Percentiles rank a stretch among this genome's conserved stretches.
phyloP scores from a whole-genome alignment of 2,113 vertebrate species.

The Leptodactylus fuscus region DNA sequence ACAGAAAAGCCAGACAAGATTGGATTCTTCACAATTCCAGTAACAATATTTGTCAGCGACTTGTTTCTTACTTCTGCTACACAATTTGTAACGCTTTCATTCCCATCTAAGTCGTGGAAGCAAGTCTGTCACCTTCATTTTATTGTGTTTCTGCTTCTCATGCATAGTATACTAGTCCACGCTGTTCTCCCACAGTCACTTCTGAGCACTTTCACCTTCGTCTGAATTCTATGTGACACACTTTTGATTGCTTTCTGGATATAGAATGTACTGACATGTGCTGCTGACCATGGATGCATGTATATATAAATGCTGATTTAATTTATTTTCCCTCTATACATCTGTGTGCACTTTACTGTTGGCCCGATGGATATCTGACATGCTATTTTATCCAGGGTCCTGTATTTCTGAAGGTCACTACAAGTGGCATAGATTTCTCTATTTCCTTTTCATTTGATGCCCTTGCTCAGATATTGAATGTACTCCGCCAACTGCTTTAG shows the following conservation, averaged over 20 bases:
- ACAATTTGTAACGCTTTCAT: neutral
- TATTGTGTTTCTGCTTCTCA: neutral
- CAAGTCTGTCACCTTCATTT: conserved; percentile 8
- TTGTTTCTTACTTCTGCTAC: neutral
- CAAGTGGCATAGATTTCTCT: conserved; percentile 39
- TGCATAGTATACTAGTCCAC: neutral
- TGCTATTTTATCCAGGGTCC: conserved; percentile 41
- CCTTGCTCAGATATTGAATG: conserved; percentile 34
- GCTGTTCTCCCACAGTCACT: neutral
- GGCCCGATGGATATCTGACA: conserved; percentile 49
- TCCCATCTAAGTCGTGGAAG: neutral
- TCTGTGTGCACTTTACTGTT: conserved; percentile 55
- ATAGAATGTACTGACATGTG: conserved; percentile 15
- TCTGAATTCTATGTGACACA: neutral
- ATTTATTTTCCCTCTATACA: conserved; percentile 63
- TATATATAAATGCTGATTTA: conserved; percentile 55
- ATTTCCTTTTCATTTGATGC: conserved; percentile 49
- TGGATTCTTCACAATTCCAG: neutral
- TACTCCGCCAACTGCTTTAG: conserved; percentile 46
- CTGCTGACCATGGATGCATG: conserved; percentile 24
- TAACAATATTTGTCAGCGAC: neutral
- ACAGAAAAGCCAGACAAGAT: neutral
- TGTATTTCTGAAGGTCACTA: conserved; percentile 55
- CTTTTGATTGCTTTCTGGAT: conserved; percentile 15
- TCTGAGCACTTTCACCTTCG: neutral